Evolutionary conservation across 1,140 invertebrate species (phyloP).

Genomic region (Zophobas atratus): DNA sequence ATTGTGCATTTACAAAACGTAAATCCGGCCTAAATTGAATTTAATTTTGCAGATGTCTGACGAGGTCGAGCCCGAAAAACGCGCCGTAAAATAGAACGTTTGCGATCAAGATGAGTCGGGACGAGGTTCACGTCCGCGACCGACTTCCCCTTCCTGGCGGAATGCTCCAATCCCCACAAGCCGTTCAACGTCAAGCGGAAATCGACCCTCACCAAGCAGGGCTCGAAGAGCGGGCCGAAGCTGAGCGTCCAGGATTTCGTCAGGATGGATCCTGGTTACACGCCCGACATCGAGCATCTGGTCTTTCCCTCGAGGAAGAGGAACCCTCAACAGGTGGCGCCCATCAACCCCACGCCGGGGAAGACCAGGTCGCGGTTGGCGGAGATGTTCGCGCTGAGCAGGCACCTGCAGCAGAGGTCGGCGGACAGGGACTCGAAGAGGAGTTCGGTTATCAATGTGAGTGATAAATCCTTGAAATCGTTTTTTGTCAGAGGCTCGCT

Average conservation of each 20-base stretch:
- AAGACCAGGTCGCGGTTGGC: constrained; percentile 69
- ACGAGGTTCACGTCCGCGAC: constrained; percentile 63
- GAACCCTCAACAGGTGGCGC: constrained; percentile 66
- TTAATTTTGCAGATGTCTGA: constrained; percentile 38
- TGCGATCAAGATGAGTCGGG: constrained; percentile 58
- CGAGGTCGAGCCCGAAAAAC: constrained; percentile 15
- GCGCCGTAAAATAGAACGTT: constrained; percentile 1
- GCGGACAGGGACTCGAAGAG: constrained; percentile 62
- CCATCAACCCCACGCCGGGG: constrained; percentile 53
- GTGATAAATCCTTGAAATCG: constrained; percentile 21
- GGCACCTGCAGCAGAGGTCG: constrained; percentile 65
- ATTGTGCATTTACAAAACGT: constrained; percentile 2
- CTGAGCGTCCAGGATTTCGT: constrained; percentile 66
- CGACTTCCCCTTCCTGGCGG: constrained; percentile 63
- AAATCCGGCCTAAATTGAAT: constrained; percentile 1
- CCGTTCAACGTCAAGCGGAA: constrained; percentile 66
- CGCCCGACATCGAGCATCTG: constrained; percentile 74
- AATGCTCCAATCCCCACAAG: constrained; percentile 59
- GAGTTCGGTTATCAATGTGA: constrained; percentile 61
- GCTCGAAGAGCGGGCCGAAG: constrained; percentile 58
- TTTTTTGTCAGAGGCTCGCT: too few relatives aligned
- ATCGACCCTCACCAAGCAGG: constrained; percentile 51
- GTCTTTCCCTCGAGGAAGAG: constrained; percentile 72
- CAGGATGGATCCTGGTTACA: constrained; percentile 69
- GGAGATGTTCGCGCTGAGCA: constrained; percentile 71